phyloP scores from a whole-genome alignment of 2,797 vertebrate species.

The Toxotes lorentzi region DNA sequence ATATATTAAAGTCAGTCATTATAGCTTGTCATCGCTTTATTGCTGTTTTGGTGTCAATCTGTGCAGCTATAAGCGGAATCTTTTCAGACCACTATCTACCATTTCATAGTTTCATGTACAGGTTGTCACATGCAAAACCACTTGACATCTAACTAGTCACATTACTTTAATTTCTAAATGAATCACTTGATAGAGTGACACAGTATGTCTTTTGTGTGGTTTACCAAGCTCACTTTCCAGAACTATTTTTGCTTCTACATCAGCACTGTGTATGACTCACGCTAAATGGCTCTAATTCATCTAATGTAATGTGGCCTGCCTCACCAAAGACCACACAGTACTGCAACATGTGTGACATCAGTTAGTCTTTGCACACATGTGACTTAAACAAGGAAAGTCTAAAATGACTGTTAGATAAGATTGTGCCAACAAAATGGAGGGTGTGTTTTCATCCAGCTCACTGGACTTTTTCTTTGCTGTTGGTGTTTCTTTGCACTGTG shows the following conservation, averaged over 20 bases:
- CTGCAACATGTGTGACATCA: not conserved
- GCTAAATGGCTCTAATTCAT: slow-evolving; percentile 18
- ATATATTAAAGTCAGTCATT: slow-evolving; percentile 77
- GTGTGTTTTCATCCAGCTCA: not conserved
- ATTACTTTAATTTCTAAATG: slow-evolving; percentile 11
- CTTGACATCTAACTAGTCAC: not conserved
- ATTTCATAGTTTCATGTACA: not conserved
- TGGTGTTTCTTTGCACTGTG: slow-evolving; percentile 1
- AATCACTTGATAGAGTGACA: slow-evolving; percentile 22
- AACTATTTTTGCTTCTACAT: slow-evolving; percentile 31
- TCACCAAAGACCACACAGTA: not conserved
- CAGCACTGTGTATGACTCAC: slow-evolving; percentile 23
- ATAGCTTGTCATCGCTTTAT: slow-evolving; percentile 45
- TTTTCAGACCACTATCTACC: not conserved
- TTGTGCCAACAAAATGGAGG: not conserved
- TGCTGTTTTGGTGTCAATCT: slow-evolving; percentile 43
- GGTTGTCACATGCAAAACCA: not conserved
- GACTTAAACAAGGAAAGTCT: not conserved
- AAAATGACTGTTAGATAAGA: not conserved
- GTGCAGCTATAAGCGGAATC: not conserved
- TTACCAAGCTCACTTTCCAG: slow-evolving; percentile 16
- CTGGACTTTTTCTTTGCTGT: slow-evolving; percentile 1
- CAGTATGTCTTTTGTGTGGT: slow-evolving; percentile 5
- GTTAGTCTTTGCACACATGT: not conserved
- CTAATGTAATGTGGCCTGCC: slow-evolving; percentile 10